phyloP scores from a whole-genome alignment of 2,113 vertebrate species.

The Psittacus erithacus region DNA sequence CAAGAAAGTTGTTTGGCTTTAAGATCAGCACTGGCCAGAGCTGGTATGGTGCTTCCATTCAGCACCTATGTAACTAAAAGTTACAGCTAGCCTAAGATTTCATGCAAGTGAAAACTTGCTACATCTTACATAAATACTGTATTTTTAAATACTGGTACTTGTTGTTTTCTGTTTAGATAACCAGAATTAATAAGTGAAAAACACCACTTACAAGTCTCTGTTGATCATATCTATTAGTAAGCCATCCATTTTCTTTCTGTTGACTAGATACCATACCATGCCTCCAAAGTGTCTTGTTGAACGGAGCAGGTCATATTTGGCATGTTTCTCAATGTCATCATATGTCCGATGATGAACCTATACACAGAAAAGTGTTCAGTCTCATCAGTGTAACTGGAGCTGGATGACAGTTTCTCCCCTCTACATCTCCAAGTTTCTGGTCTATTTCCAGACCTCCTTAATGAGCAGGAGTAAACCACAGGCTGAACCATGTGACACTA shows the following conservation, averaged over 20 bases:
- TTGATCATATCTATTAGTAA: constrained; percentile 92
- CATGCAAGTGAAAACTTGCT: not conserved
- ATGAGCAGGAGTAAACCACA: not conserved
- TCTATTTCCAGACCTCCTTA: not conserved
- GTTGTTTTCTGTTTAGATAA: not conserved
- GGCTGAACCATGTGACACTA: not conserved
- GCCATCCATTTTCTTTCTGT: constrained; percentile 83
- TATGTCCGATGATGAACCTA: constrained; percentile 87
- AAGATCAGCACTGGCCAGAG: not conserved
- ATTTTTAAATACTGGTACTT: not conserved
- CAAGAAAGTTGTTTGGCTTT: not conserved
- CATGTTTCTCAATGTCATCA: constrained; percentile 85
- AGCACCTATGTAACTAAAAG: not conserved
- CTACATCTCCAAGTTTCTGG: not conserved
- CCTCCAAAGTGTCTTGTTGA: constrained; percentile 93
- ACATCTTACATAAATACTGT: not conserved
- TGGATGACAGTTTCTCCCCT: not conserved
- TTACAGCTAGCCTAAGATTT: not conserved
- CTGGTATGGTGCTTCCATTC: not conserved
- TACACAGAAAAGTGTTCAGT: not conserved
- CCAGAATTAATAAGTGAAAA: not conserved
- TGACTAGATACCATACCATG: constrained; percentile 89
- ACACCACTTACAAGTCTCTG: constrained; percentile 86
- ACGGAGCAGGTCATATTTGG: constrained; percentile 87
- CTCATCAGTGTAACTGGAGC: not conserved